Evolutionary conservation across 2,797 vertebrate species (phyloP).

Genomic region (Sebastes elongatus): DNA sequence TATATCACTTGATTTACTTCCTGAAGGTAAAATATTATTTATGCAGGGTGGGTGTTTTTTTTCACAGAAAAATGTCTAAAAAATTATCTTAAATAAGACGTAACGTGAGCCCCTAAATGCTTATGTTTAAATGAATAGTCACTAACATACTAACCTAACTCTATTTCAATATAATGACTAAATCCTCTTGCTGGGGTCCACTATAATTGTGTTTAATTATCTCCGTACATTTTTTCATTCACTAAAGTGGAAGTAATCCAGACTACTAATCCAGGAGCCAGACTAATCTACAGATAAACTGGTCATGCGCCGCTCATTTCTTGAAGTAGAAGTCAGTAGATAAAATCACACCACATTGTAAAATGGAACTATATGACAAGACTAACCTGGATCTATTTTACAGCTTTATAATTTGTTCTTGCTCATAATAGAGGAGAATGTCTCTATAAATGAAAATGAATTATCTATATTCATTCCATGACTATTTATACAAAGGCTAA

Average conservation of each 20-base stretch:
- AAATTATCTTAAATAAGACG: not conserved
- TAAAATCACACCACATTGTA: conserved; percentile 3
- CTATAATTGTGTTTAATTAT: conserved; percentile 50
- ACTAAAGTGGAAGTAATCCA: conserved; percentile 65
- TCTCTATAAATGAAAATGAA: no score
- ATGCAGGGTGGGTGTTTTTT: not conserved
- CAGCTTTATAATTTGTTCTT: not conserved
- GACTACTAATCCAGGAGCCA: conserved; percentile 74
- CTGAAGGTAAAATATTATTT: not conserved
- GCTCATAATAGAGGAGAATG: not conserved
- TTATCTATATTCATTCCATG: no score
- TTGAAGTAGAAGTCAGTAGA: conserved; percentile 33
- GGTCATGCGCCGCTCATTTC: conserved; percentile 11
- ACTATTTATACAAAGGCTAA: not conserved
- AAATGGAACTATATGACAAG: not conserved
- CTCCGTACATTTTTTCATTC: conserved; percentile 49
- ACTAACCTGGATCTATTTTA: not conserved
- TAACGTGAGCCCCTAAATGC: not conserved
- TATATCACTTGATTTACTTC: not conserved
- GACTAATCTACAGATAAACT: conserved; percentile 80
- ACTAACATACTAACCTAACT: not conserved
- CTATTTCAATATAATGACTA: not conserved
- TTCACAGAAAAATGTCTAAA: not conserved
- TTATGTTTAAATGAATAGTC: not conserved
- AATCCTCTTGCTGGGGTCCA: conserved; percentile 10